A percentile compares a stretch with the other conserved stretches of the same genome.
Evolutionary conservation across 2,113 vertebrate genomes (phyloP).

Genomic region (Erythrocercus mccallii): DNA sequence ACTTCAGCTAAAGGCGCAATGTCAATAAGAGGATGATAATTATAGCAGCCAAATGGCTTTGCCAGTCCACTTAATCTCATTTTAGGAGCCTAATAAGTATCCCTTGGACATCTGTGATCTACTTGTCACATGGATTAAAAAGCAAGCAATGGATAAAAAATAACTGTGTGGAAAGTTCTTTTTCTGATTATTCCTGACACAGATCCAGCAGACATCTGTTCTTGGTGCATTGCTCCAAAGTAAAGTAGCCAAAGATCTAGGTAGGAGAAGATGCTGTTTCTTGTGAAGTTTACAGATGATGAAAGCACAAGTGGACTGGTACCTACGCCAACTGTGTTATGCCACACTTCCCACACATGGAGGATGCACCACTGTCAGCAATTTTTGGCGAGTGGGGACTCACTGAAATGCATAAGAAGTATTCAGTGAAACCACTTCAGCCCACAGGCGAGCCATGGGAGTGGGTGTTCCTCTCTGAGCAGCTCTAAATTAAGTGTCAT

Average conservation of each 20-base stretch:
- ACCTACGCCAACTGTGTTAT: not conserved
- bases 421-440: not conserved
- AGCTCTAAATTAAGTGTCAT: not conserved
- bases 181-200: not conserved
- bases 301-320: not conserved
- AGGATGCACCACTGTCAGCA: not conserved
- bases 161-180: not conserved
- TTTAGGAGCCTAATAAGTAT: constrained; percentile 20
- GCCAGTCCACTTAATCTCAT: constrained; percentile 16
- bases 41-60: constrained; percentile 18
- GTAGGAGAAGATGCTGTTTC: not conserved
- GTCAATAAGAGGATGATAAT: constrained; percentile 5
- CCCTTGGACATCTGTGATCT: not conserved
- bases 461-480: not conserved
- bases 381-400: not conserved
- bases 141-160: constrained; percentile 14
- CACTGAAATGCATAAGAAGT: not conserved
- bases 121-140: constrained; percentile 20
- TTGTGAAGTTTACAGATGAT: not conserved
- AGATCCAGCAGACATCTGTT: constrained; percentile 9
- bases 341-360: not conserved
- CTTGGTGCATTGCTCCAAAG: not conserved
- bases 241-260: not conserved
- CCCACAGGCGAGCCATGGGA: not conserved
- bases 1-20: not conserved